Percentiles rank a stretch among this genome's conserved stretches.
Evolutionary conservation across 2,797 vertebrate genomes (phyloP).

Genomic region (Paedocypris micromegethes): DNA sequence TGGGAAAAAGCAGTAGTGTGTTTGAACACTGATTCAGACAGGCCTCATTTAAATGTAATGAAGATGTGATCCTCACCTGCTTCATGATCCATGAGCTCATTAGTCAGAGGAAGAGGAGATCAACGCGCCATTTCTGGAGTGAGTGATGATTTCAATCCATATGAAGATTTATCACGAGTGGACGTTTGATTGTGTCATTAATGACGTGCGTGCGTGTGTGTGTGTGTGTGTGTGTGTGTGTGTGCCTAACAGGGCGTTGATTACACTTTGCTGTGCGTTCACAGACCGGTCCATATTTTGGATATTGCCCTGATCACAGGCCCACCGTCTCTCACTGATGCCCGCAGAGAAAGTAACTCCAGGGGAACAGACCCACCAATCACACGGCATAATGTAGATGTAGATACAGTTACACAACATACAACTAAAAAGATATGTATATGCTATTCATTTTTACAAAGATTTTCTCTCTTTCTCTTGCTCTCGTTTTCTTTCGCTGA

Average conservation of each 20-base stretch:
- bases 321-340: slow-evolving; percentile 29
- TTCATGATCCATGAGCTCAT: slow-evolving; percentile 36
- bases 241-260: slow-evolving; percentile 8
- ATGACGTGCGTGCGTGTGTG: slow-evolving; percentile 4
- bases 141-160: slow-evolving; percentile 23
- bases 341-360: slow-evolving; percentile 27
- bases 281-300: slow-evolving; percentile 80
- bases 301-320: slow-evolving; percentile 95
- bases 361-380: background rate
- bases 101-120: slow-evolving; percentile 30
- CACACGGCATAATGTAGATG: no score
- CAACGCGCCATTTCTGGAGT: slow-evolving; percentile 20
- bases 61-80: slow-evolving; percentile 58
- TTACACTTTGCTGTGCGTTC: slow-evolving; percentile 31
- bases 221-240: slow-evolving; percentile 28
- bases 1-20: slow-evolving; percentile 47
- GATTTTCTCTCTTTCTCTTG: no score
- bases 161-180: slow-evolving; percentile 19
- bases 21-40: slow-evolving; percentile 66
- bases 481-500: no score
- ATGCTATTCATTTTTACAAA: no score
- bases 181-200: slow-evolving; percentile 5
- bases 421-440: no score
- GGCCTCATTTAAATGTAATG: slow-evolving; percentile 71
- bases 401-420: no score